Evolutionary conservation across 2,797 vertebrate genomes (phyloP), one percentile per base, ranked within the genome.

Genomic region (Enteromius anoplus): DNA sequence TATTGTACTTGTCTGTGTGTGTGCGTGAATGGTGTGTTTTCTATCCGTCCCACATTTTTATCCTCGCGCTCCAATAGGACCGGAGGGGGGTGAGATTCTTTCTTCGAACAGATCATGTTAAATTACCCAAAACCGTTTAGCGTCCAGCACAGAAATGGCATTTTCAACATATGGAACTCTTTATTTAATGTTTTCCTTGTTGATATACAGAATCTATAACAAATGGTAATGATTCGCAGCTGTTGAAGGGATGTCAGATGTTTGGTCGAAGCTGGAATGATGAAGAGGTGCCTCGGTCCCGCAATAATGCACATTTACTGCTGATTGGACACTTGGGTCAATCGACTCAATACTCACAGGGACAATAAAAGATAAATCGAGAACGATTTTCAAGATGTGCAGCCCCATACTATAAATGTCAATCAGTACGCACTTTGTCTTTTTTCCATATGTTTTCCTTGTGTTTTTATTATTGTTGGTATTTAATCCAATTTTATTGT

Each of bases 211-310:
- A 96, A 96, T 96, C 92, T 95, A 91, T 96, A 96, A 96, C 95
- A 96, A 96, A 96, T 94, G 93, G 90, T 97, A 98, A 98, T 97
- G 93, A 93, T 91, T 97, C 93, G 90, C 97, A 98, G 96, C 96
- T 97, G 97, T 92, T 88, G 91, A 84, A 73, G 51, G 92, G 91
- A 94, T 92, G 95, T 96, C 91, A 91, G 92, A 88, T 91, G 90
- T 94, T 94, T 93, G 93, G 92, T 85, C 88, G 93, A 93, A 60
- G 91, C 94, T 92, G 88, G 90, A 88, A 87, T 83, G 87, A 83
- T 86, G 84, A 82, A 84, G 82, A 81, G 83, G 84, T 80, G 79
- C 81, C 81, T 82, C 75, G 69, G 84, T 82, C 85, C 87, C 80
- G 84, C 80, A 55, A 47, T 86, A 87, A 78, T 80, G 81, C 85